Evolutionary conservation across 2,113 vertebrate genomes (phyloP), one percentile per base, ranked within the genome.

Genomic region (Pseudopodoces humilis): DNA sequence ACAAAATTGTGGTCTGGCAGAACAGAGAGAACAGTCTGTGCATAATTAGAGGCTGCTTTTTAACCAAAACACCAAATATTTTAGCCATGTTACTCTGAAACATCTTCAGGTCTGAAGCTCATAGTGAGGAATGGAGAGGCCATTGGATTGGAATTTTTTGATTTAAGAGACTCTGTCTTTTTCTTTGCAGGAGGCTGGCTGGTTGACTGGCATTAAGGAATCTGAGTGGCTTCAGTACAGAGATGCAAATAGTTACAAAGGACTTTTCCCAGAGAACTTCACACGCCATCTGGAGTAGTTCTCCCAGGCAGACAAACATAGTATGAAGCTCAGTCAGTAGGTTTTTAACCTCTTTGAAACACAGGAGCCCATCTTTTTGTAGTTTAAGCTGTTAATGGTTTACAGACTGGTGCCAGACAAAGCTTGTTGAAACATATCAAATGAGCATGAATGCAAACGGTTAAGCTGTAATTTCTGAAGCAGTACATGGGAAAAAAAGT

Each of bases 181-280:
- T 97, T 49, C 82, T 75, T 98, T 98, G 59, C 97, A 99, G 99
- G 99, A 99, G 76, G 99, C 99, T 22, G 99, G 99, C 63, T 99
- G 99, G 99, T 98, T 99, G 82, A 99, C 98, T 24, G 99, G 99
- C 35, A 95, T 99, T 89, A 99, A 98, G 95, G 98, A 99, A 94
- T 98, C 88, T 1, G 99, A 99, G 31, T 99, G 99, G 99, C 97
- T 98, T 68, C 98, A 98, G 52, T 97, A 97, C 50, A 98, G 97
- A 84, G 95, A 98, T 75, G 96, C 92, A 25, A 84, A 95, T 23
- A 97, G 98, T 65, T 98, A 98, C 18, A 99, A 98, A 98, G 99
- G 99, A 98, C 98, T 99, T 83, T 99, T 99, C 95, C 99, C 99
- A 83, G 99, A 99, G 93, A 99, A 99, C 97, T 99, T 99, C 82